A percentile compares a stretch with the other conserved stretches of the same genome.
Conservation (phyloP, 2,797 vertebrate species). For the Erpetoichthys calabaricus region DNA sequence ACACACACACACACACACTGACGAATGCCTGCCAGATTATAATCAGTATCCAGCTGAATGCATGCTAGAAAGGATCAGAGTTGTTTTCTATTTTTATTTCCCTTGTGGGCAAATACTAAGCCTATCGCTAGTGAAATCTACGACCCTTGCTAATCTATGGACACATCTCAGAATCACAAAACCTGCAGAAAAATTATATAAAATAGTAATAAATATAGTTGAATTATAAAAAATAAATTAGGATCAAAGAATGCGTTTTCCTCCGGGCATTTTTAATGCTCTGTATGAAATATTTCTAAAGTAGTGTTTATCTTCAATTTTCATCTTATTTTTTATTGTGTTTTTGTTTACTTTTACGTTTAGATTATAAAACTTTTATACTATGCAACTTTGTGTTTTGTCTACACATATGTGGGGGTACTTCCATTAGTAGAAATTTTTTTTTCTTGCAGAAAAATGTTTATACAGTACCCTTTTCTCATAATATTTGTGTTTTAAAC, state of each 20-base stretch:
- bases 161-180: slow-evolving; percentile 10
- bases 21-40: slow-evolving; percentile 39
- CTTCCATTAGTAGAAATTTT: too few relatives aligned
- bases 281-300: slow-evolving; percentile 9
- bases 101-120: slow-evolving; percentile 28
- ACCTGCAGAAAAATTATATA: slow-evolving; percentile 10
- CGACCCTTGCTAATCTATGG: slow-evolving; percentile 14
- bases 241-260: slow-evolving; percentile 1
- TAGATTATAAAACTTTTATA: background rate
- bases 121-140: slow-evolving; percentile 17
- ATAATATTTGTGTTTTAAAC: too few relatives aligned
- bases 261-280: slow-evolving; percentile 5
- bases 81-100: background rate
- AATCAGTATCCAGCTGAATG: slow-evolving; percentile 28
- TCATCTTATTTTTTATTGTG: slow-evolving; percentile 2
- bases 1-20: slow-evolving; percentile 40
- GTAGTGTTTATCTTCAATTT: slow-evolving; percentile 9
- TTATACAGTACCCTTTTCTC: too few relatives aligned
- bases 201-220: slow-evolving; percentile 4
- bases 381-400: background rate
- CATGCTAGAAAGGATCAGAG: slow-evolving; percentile 29
- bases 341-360: background rate
- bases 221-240: slow-evolving; percentile 10
- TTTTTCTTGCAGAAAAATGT: too few relatives aligned
- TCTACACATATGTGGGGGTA: too few relatives aligned